Evolutionary conservation across 1,140 invertebrate genomes (phyloP).

Genomic region (Cepaea nemoralis): DNA sequence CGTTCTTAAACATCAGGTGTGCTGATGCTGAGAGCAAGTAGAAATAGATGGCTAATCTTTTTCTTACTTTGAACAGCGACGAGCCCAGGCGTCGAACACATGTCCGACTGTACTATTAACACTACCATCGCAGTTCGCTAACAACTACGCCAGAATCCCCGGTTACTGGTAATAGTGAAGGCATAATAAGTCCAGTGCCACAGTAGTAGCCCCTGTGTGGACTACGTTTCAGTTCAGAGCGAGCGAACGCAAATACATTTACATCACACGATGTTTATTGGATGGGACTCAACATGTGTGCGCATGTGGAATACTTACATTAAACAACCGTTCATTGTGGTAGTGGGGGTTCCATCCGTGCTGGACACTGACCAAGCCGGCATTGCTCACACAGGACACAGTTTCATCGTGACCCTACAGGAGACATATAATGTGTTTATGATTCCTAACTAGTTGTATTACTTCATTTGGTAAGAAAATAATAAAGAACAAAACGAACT

Average conservation of each 20-base stretch:
- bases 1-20: too few relatives aligned
- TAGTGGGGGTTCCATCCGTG: slow-evolving; percentile 19
- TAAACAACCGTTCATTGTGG: slow-evolving; percentile 6
- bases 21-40: too few relatives aligned
- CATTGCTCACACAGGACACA: not conserved
- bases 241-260: too few relatives aligned
- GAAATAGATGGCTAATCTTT: too few relatives aligned
- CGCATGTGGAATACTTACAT: too few relatives aligned
- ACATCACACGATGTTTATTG: not conserved
- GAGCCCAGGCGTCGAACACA: too few relatives aligned
- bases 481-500: not conserved
- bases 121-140: too few relatives aligned
- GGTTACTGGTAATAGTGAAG: not conserved
- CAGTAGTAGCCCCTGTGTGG: not conserved
- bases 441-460: not conserved
- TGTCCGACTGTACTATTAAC: not conserved
- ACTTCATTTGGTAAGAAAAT: not conserved
- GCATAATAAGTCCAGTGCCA: not conserved
- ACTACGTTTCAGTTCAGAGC: too few relatives aligned
- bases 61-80: too few relatives aligned
- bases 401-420: slow-evolving; percentile 32
- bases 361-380: not conserved
- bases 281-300: too few relatives aligned
- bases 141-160: not conserved
- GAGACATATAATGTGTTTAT: not conserved